These are phyloP conservation scores for Thomomys bottae DNA, from an alignment of 2,113 vertebrate species.

Conservation along the genomic window DNA sequence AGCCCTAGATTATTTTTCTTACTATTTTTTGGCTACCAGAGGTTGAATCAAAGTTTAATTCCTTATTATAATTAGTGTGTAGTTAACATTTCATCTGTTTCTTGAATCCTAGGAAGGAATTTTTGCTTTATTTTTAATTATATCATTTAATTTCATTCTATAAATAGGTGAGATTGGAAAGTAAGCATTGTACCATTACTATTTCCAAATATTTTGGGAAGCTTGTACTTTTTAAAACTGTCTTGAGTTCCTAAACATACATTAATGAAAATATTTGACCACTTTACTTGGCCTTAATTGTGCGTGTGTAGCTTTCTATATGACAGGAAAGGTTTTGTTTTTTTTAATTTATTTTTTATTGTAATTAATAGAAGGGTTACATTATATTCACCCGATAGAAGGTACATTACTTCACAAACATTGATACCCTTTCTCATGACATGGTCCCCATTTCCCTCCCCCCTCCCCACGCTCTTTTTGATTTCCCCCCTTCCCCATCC, in stretches of 20 bases:
- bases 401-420: too few relatives aligned
- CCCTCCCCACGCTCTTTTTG: too few relatives aligned
- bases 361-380: too few relatives aligned
- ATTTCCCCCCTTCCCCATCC: too few relatives aligned
- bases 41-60: background rate
- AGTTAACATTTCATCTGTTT: background rate
- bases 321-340: too few relatives aligned
- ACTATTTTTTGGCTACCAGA: background rate
- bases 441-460: too few relatives aligned
- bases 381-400: too few relatives aligned
- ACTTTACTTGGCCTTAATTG: background rate
- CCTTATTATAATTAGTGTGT: background rate
- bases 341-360: too few relatives aligned
- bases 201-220: slow-evolving; percentile 8
- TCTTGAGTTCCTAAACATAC: slow-evolving; percentile 34
- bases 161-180: background rate
- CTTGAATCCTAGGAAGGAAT: background rate
- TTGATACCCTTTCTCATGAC: too few relatives aligned
- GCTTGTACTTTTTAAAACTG: background rate
- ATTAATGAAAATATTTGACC: background rate
- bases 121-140: slow-evolving; percentile 27
- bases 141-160: slow-evolving; percentile 1
- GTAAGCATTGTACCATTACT: slow-evolving; percentile 16
- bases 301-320: too few relatives aligned
- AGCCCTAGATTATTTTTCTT: background rate